A percentile compares a stretch with the other conserved stretches of the same genome.
Conservation (phyloP, 2,113 vertebrate genomes). For the Istiophorus platypterus region DNA sequence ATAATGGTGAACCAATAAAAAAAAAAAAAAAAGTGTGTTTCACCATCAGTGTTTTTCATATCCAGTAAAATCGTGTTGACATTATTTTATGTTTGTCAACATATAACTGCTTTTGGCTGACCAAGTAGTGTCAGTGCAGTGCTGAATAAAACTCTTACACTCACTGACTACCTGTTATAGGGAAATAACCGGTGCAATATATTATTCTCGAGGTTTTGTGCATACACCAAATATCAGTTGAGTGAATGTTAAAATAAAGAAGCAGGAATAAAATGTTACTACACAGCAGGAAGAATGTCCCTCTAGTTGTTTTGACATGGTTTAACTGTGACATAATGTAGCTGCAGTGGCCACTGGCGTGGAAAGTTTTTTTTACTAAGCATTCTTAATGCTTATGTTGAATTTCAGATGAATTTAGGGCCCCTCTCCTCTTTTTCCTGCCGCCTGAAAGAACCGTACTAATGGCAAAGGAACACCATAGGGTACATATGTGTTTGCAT, state of each 20-base stretch:
- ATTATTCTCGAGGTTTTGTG: constrained; percentile 36
- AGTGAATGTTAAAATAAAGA: constrained; percentile 31
- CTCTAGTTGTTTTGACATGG: constrained; percentile 35
- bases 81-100: constrained; percentile 25
- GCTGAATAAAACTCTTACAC: not conserved
- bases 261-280: constrained; percentile 21
- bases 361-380: constrained; percentile 72
- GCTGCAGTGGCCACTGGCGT: constrained; percentile 61
- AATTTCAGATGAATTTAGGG: constrained; percentile 49
- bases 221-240: constrained; percentile 21
- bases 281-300: constrained; percentile 14
- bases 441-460: constrained; percentile 11
- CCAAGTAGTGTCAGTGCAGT: constrained; percentile 46
- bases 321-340: constrained; percentile 49
- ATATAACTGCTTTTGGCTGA: constrained; percentile 22
- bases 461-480: constrained; percentile 35
- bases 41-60: not conserved
- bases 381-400: constrained; percentile 57
- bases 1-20: constrained; percentile 52
- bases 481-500: constrained; percentile 63
- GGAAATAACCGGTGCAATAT: constrained; percentile 16
- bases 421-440: not conserved
- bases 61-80: not conserved
- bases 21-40: constrained; percentile 43
- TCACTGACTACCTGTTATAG: constrained; percentile 8